Evolutionary conservation across 2,888 invertebrate species (phyloP).

Genomic region (Amaurobius ferox): DNA sequence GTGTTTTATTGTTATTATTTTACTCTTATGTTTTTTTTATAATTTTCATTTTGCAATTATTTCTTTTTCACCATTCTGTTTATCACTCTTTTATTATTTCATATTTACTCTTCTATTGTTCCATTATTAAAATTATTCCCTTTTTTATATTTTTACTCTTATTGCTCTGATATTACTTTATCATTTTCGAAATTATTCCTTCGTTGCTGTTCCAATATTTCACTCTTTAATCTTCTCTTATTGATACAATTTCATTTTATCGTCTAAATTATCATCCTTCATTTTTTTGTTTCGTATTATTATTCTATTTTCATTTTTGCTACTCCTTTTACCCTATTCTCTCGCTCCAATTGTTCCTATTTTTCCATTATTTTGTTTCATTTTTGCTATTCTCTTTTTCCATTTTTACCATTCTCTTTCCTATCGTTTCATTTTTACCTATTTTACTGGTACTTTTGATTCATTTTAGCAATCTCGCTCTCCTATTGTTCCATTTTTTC

Average conservation of each 20-base stretch:
- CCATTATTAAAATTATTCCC: background rate
- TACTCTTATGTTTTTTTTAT: no score
- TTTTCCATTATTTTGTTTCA: background rate
- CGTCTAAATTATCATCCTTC: background rate
- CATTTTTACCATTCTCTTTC: background rate
- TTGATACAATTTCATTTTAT: background rate
- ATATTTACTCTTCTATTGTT: background rate
- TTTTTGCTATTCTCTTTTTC: background rate
- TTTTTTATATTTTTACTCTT: no score
- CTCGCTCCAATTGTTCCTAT: background rate
- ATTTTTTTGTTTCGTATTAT: background rate
- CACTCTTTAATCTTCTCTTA: background rate
- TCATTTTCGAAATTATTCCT: background rate
- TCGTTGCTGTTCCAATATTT: background rate
- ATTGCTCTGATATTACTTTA: background rate
- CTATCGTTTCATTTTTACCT: background rate
- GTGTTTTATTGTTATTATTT: no score
- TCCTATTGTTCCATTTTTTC: no score
- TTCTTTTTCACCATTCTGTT: background rate
- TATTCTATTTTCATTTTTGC: background rate
- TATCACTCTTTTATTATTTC: background rate
- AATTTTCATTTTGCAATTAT: no score
- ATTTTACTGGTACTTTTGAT: background rate
- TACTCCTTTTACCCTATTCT: background rate
- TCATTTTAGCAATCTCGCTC: background rate